Conservation (phyloP, 2,797 vertebrate species). For the Phataginus tricuspis region DNA sequence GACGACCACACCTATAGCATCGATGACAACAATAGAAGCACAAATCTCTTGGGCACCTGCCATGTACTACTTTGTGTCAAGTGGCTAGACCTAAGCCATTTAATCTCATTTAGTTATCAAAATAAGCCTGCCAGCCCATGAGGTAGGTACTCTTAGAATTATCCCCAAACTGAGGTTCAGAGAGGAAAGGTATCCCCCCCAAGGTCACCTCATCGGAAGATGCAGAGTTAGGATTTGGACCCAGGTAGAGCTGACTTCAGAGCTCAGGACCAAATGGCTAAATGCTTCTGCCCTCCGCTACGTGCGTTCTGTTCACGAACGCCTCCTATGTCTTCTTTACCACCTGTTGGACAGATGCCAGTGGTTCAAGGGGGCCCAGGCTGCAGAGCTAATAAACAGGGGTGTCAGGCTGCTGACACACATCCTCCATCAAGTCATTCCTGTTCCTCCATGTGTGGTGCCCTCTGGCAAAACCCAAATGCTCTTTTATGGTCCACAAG, state of each 20-base stretch:
- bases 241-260: fast-evolving
- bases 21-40: background rate
- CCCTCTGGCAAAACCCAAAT: too few relatives aligned
- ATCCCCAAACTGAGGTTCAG: background rate
- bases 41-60: fast-evolving
- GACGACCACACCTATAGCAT: background rate
- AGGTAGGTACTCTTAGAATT: background rate
- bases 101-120: background rate
- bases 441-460: fast-evolving
- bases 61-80: fast-evolving
- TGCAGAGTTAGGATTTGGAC: background rate
- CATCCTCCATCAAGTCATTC: background rate
- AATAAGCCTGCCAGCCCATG: fast-evolving
- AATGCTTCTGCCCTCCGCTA: background rate
- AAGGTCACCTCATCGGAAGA: fast-evolving
- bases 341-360: background rate
- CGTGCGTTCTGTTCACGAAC: fast-evolving
- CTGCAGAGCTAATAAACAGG: background rate
- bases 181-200: background rate
- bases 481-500: background rate
- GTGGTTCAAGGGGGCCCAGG: background rate
- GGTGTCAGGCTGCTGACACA: background rate
- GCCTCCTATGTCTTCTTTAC: background rate
- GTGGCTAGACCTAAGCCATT: fast-evolving
- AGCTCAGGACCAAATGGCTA: fast-evolving